Base-by-base conservation (phyloP, 2,113 vertebrate species). In the Cichladusa arquata region DNA sequence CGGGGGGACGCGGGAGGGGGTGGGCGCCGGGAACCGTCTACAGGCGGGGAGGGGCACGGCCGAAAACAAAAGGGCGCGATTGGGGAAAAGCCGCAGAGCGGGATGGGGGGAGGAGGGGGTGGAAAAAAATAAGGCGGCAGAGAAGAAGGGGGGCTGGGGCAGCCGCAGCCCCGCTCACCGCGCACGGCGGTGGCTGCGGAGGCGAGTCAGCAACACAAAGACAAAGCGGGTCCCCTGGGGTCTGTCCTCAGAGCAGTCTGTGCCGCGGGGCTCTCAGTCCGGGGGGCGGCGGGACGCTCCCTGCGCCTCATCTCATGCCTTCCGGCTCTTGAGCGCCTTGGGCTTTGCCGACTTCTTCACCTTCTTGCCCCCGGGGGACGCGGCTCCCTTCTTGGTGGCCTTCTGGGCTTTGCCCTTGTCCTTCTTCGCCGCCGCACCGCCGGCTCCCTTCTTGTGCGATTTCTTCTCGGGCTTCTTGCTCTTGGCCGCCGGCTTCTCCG, bases 271-370 rank as follows among this genome's bases (percentile, higher is more conserved):
- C 69, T 89, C 65, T 34, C 50, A 91, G 96, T 92, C 93, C 82
- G 47, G 79, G 34, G n/a, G 71, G 72, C 53, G 71, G 83, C 44
- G 40, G 47, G 16, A 45, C 14, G 45, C 73, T 61, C 87, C 69
- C 38, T 28, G 50, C 51, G 25, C 65, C 87, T 80, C 86, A 25
- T 40, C 87, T 98, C 96, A 98, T 73, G 92, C 94, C 95, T 98
- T 98, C 88, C 98, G 98, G 96, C 98, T 97, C 83, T 98, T 98
- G 51, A 98, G 98, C 23, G 97, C 97, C 88, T 98, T 98, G 87
- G 98, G 98, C 92, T 98, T 98, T 65, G 97, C 97, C 6, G 97
- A 96, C 81, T 98, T 98, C 97, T 98, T 98, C 93, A 97, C 98
- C 69, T 98, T 98, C 96, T 98, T 98, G 89, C 96, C 97, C 50